Evolutionary conservation across 2,797 vertebrate species (phyloP).

Genomic region (Myiotriccus ornatus): DNA sequence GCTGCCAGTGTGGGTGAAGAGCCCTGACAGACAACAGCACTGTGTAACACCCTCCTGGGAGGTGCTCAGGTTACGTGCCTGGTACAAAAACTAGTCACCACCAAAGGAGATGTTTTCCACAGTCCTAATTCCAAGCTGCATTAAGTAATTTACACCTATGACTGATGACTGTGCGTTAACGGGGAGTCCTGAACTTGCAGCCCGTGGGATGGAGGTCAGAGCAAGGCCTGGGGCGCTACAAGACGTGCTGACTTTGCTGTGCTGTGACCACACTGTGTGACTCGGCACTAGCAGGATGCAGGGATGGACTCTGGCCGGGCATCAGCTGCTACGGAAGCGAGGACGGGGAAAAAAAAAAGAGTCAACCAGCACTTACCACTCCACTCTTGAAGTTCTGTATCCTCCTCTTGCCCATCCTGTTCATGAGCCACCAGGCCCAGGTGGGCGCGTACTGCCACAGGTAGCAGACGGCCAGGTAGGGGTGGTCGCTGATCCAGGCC

Average conservation of each 20-base stretch:
- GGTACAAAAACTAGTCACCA: neutral
- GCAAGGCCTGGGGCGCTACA: neutral
- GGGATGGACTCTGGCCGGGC: neutral
- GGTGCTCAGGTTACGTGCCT: accelerated
- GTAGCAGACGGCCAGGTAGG: conserved; percentile 83
- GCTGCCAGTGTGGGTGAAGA: accelerated
- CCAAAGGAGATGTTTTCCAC: neutral
- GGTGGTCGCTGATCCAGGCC: conserved; percentile 90
- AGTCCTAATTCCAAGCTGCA: neutral
- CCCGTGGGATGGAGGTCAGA: accelerated
- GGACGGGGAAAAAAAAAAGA: neutral
- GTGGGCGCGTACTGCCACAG: conserved; percentile 91
- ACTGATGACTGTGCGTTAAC: accelerated
- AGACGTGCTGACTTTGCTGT: neutral
- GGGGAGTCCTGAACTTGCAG: neutral
- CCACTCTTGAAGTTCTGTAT: conserved; percentile 91
- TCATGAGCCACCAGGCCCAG: conserved; percentile 81
- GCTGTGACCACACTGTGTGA: neutral
- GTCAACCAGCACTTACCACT: conserved; percentile 77
- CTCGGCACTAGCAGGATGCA: neutral
- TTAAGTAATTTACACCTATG: neutral
- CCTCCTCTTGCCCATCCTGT: conserved; percentile 79
- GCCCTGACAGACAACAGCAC: neutral
- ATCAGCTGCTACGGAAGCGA: neutral
- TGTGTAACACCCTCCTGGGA: accelerated